Evolutionary conservation across 2,113 vertebrate species (phyloP), one percentile per base, ranked within the genome.

Genomic region (Pangasianodon hypophthalmus): DNA sequence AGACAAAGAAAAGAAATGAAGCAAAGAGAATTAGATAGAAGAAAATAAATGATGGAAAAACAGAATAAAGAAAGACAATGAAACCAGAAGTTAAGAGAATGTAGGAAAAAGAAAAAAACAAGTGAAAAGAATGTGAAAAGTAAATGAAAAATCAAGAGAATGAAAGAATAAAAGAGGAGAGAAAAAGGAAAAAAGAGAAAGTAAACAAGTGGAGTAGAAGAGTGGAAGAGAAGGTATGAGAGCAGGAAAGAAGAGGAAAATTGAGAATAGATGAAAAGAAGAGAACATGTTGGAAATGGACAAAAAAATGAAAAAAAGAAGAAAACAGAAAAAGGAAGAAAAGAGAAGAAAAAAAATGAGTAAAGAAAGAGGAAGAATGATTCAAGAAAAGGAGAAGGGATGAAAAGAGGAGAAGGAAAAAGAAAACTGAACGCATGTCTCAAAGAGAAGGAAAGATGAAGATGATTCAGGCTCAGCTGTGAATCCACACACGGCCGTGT

Each of bases 321-420:
- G 54, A 80, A 69, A 84, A 46, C 3, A 32, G n/a, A 7, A 37
- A 88, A 93, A 92, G 92, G 94, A 37, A 37, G 37, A 92, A 91
- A 93, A 11, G 3, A 6, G 29, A 62, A 16, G 1, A 18, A 24
- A 21, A 62, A 1, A 24, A 14, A 24, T 19, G 92, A 91, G 91
- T 92, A 84, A 91, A 91, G 93, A 90, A 82, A 91, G 88, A 50
- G 91, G 77, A 86, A 84, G 88, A 86, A 71, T 85, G 91, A 86
- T 91, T 90, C 87, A 58, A 2, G 91, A 89, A 14, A 11, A 29
- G 56, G 88, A 44, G 21, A 52, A 21, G 81, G 13, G 48, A 46
- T 8, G 14, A 77, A 19, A 18, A 26, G 8, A 26, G 37, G 6
- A 87, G 73, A 62, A 6, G 8, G 52, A 14, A 62, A 5, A 9